Percentiles rank a stretch among this genome's conserved stretches.
Conservation (phyloP, 1,140 invertebrate species). For the Hydropsyche tenuis region DNA sequence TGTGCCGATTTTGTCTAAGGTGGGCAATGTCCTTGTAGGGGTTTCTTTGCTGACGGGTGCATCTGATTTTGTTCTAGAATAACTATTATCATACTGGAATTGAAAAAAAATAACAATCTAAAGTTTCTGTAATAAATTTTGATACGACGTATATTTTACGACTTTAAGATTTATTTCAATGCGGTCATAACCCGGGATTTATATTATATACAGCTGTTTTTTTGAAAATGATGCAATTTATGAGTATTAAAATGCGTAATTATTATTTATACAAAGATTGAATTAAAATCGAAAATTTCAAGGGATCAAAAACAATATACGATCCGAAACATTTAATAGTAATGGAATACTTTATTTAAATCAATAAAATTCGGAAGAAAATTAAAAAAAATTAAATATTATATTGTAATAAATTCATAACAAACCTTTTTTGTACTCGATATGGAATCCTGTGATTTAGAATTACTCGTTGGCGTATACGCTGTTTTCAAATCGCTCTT, state of each 20-base stretch:
- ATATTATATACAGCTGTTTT: too few species aligned
- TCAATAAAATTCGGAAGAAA: neutral
- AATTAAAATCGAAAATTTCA: too few species aligned
- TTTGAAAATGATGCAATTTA: too few species aligned
- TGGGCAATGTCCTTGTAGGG: constrained; percentile 3
- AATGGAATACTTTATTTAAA: neutral
- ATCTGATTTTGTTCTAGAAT: constrained; percentile 42
- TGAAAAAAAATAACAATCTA: too few species aligned
- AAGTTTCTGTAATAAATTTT: too few species aligned
- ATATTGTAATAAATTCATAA: neutral
- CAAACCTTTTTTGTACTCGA: constrained; percentile 27
- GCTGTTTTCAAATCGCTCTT: constrained; percentile 24
- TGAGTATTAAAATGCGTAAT: too few species aligned
- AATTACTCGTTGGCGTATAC: neutral
- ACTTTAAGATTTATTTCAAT: too few species aligned
- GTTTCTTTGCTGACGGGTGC: constrained; percentile 33
- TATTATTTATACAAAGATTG: too few species aligned
- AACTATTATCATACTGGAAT: constrained; percentile 48
- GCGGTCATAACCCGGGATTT: too few species aligned
- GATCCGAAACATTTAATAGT: neutral
- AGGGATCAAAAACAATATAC: too few species aligned
- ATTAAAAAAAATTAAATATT: constrained; percentile 1
- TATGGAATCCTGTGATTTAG: constrained; percentile 13
- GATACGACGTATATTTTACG: too few species aligned
- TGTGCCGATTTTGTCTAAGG: constrained; percentile 36